Base-by-base conservation (phyloP, 2,797 vertebrate species). In the Tachyglossus aculeatus region DNA sequence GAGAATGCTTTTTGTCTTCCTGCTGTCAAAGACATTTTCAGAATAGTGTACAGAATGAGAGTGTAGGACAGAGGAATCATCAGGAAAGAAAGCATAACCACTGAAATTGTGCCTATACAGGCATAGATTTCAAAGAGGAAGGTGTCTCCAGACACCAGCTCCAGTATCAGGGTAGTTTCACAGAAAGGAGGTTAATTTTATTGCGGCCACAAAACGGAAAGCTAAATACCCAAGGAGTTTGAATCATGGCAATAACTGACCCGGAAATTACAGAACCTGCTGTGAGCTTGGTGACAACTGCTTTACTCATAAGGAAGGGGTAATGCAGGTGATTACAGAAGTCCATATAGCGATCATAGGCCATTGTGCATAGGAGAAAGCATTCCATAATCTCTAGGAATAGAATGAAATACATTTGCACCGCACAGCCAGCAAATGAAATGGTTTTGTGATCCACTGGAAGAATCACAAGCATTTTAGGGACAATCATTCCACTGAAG, bases 301-400 rank as follows among this genome's bases (percentile, higher is more conserved):
- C 68, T 18, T 45, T 43, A 9, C 39, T 80, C 65, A 73, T 66
- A 15, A 73, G 40, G 5, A 47, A 5, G 6, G 14, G 39, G 32
- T 73, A 70, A 2, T 40, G 21, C 45, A 81, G 22, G 2, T 71
- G 66, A 22, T 81, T 69, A 14, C 78, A 82, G 14, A 80, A 67
- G 16, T 64, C 64, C 36, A 79, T 67, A 1, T 63, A 77, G 7
- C 45, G 44, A 21, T 82, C 67, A 18, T 60, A 81, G 5, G 67
- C 73, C 78, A 80, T 77, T 1, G 22, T 40, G 3, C 53, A 31
- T 14, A 71, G 60, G 13, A 73, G 56, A 9, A 54, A 54, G 15
- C 59, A 63, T 31, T 70, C 73, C 1, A 60, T 57, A 12, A 45
- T 67, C 5, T 40, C 61, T 51, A 71, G 10, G 44, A 62, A 45